A percentile compares a stretch with the other conserved stretches of the same genome.
phyloP scores from a whole-genome alignment of 2,888 invertebrate species.

The Autographa gamma region DNA sequence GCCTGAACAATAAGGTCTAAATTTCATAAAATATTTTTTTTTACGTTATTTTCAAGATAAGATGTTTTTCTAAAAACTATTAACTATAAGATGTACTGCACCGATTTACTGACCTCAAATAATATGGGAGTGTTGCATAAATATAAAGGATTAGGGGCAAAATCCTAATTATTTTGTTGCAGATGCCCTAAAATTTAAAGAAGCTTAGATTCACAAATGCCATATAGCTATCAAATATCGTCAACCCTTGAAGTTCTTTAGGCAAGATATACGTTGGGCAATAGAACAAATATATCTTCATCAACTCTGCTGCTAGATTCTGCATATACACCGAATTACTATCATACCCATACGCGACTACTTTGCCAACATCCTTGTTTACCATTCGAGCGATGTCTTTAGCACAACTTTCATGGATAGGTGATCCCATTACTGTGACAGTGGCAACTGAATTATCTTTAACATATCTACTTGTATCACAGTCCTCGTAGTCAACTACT shows the following conservation, averaged over 20 bases:
- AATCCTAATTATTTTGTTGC: no score
- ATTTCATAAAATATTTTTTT: no score
- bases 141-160: no score
- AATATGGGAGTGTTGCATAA: no score
- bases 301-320: conserved; percentile 58
- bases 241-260: conserved; percentile 49
- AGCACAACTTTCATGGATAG: conserved; percentile 69
- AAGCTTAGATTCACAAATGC: conserved; percentile 58
- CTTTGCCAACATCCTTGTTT: conserved; percentile 58
- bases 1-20: no score
- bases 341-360: conserved; percentile 65
- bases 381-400: conserved; percentile 69
- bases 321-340: conserved; percentile 53
- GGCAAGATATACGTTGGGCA: conserved; percentile 59
- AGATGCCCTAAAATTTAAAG: conserved; percentile 24
- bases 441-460: conserved; percentile 62
- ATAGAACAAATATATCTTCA: conserved; percentile 49
- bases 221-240: conserved; percentile 58
- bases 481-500: conserved; percentile 62
- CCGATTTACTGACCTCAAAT: no score
- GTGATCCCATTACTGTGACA: conserved; percentile 69
- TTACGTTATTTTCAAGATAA: no score
- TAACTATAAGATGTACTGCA: no score
- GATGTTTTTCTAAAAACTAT: no score
- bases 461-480: conserved; percentile 68